A percentile compares a stretch with the other conserved stretches of the same genome.
Evolutionary conservation across 2,797 vertebrate genomes (phyloP).

Genomic region (Semotilus atromaculatus): DNA sequence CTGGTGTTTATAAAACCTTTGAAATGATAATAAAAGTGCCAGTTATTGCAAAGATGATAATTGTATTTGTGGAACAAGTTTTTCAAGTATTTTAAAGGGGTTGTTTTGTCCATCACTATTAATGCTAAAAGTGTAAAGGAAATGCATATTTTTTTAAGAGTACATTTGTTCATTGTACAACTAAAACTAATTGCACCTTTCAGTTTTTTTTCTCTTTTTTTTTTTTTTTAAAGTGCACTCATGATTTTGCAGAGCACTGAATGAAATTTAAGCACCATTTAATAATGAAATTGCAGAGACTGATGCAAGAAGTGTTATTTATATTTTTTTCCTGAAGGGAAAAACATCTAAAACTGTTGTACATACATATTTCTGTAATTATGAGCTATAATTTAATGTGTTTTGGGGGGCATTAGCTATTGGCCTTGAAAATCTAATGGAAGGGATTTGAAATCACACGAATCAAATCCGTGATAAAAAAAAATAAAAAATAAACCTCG

Average conservation of each 20-base stretch:
- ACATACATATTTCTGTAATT: constrained; percentile 81
- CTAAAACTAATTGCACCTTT: constrained; percentile 50
- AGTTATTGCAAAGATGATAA: background rate
- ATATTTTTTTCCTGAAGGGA: constrained; percentile 98
- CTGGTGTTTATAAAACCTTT: constrained; percentile 30
- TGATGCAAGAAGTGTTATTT: constrained; percentile 91
- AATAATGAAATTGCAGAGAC: constrained; percentile 81
- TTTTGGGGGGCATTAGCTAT: constrained; percentile 87
- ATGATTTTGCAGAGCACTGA: constrained; percentile 76
- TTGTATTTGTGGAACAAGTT: constrained; percentile 14
- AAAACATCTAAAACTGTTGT: constrained; percentile 90
- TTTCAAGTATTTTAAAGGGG: constrained; percentile 15
- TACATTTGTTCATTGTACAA: constrained; percentile 44
- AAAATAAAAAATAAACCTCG: constrained; percentile 87
- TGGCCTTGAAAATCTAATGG: constrained; percentile 93
- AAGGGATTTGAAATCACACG: no score
- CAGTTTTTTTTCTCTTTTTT: background rate
- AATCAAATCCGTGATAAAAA: constrained; percentile 96
- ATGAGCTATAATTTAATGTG: constrained; percentile 95
- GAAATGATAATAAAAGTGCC: background rate
- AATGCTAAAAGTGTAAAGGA: constrained; percentile 14
- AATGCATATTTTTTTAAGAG: constrained; percentile 26
- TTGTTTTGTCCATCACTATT: constrained; percentile 14
- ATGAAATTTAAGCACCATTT: constrained; percentile 95
- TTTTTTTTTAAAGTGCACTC: constrained; percentile 46